phyloP scores from a whole-genome alignment of 2,888 invertebrate species.

The Heliconius sara region DNA sequence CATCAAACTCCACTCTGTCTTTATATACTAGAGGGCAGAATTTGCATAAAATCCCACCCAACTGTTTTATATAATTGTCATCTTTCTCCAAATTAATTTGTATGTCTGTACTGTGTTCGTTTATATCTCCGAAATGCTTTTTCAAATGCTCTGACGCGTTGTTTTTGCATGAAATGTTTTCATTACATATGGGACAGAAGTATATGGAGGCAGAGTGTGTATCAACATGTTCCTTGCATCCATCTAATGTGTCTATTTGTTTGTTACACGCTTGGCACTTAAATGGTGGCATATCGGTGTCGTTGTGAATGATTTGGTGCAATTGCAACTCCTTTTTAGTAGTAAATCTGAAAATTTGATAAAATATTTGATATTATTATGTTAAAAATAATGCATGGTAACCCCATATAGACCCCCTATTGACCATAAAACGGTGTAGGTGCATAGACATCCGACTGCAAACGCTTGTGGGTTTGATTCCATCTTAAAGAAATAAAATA shows the following conservation, averaged over 20 bases:
- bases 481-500: too few species aligned
- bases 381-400: neutral
- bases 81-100: conserved; percentile 59
- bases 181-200: conserved; percentile 71
- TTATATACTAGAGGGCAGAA: conserved; percentile 80
- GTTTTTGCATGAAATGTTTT: conserved; percentile 57
- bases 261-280: conserved; percentile 64
- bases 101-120: conserved; percentile 49
- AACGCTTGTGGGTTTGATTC: too few species aligned
- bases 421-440: too few species aligned
- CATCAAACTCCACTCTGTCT: conserved; percentile 79
- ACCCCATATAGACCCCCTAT: too few species aligned
- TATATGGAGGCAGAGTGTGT: conserved; percentile 64
- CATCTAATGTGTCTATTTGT: conserved; percentile 59
- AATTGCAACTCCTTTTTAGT: conserved; percentile 66
- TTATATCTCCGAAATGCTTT: conserved; percentile 65
- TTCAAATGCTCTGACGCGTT: conserved; percentile 65
- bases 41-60: conserved; percentile 80
- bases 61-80: conserved; percentile 71
- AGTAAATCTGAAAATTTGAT: conserved; percentile 61
- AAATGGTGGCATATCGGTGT: conserved; percentile 64
- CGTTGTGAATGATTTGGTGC: conserved; percentile 69
- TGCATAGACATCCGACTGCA: too few species aligned
- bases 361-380: neutral
- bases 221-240: conserved; percentile 70